phyloP scores from a whole-genome alignment of 1,140 invertebrate genomes.

The Drosophila willistoni region DNA sequence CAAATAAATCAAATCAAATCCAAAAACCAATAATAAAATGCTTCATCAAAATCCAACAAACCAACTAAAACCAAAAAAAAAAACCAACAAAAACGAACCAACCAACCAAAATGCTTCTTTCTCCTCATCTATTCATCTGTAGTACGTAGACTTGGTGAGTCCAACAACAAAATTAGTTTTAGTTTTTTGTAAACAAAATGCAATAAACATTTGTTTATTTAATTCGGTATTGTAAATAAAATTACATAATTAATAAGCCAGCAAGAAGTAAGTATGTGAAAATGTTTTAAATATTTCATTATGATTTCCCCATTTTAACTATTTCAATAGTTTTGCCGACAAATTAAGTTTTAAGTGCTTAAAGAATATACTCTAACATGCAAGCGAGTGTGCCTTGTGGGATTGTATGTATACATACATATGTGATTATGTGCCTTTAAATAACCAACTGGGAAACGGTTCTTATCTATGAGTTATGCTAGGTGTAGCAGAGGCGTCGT shows the following conservation, averaged over 20 bases:
- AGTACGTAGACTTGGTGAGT: constrained; percentile 80
- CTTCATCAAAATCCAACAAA: constrained; percentile 68
- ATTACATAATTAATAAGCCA: constrained; percentile 9
- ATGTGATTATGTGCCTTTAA: background rate
- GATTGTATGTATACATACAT: background rate
- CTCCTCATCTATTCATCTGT: constrained; percentile 67
- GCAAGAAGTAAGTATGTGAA: constrained; percentile 53
- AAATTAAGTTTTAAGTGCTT: constrained; percentile 63
- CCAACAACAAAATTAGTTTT: constrained; percentile 36
- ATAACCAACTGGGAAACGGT: background rate
- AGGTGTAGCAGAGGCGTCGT: background rate
- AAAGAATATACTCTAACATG: constrained; percentile 41
- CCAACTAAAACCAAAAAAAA: constrained; percentile 40
- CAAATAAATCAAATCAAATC: constrained; percentile 17
- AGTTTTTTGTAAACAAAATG: constrained; percentile 38
- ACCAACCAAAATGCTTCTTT: constrained; percentile 58
- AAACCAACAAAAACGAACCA: constrained; percentile 57
- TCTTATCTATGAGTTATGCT: background rate
- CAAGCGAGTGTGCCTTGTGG: background rate
- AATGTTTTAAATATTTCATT: constrained; percentile 23
- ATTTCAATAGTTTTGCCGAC: constrained; percentile 59
- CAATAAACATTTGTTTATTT: constrained; percentile 24
- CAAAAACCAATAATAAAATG: constrained; percentile 38
- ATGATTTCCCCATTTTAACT: constrained; percentile 51
- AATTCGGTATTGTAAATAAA: constrained; percentile 42